Percentiles rank a stretch among this genome's conserved stretches.
These are phyloP conservation scores for Charina bottae DNA, from an alignment of 2,113 vertebrate genomes.

Conservation along the genomic window DNA sequence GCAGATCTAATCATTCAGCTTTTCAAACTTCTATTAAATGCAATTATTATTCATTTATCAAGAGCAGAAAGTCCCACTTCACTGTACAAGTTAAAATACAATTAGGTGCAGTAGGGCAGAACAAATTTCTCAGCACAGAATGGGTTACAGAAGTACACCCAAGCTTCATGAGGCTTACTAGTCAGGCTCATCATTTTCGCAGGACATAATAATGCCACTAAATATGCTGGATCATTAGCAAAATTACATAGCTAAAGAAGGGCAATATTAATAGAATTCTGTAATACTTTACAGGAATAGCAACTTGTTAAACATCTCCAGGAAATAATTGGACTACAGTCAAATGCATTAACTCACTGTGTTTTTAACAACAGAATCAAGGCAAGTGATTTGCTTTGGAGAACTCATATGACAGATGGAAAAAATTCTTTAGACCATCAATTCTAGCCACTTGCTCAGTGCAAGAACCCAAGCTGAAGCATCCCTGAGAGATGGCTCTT, in stretches of 20 bases:
- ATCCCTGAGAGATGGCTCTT: not conserved
- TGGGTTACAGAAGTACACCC: conserved; percentile 11
- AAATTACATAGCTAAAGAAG: conserved; percentile 75
- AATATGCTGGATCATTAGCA: conserved; percentile 72
- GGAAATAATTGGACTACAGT: conserved; percentile 69
- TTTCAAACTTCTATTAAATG: conserved; percentile 63
- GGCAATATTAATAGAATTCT: conserved; percentile 71
- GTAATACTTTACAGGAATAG: conserved; percentile 70
- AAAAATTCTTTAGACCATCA: not conserved
- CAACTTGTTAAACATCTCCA: conserved; percentile 71
- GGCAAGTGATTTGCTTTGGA: conserved; percentile 23
- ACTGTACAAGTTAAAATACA: conserved; percentile 53
- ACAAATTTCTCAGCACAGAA: conserved; percentile 45
- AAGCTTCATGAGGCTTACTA: conserved; percentile 26
- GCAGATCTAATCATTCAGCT: conserved; percentile 63
- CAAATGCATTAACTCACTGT: conserved; percentile 61
- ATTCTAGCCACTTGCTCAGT: not conserved
- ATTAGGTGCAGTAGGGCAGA: conserved; percentile 59
- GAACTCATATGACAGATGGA: not conserved
- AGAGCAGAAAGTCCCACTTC: conserved; percentile 49
- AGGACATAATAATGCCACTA: conserved; percentile 59
- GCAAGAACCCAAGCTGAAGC: not conserved
- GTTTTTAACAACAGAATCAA: conserved; percentile 48
- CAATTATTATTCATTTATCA: conserved; percentile 69
- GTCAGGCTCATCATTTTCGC: conserved; percentile 54